Evolutionary conservation across 2,888 invertebrate genomes (phyloP).

Genomic region (Tubulanus polymorphus): DNA sequence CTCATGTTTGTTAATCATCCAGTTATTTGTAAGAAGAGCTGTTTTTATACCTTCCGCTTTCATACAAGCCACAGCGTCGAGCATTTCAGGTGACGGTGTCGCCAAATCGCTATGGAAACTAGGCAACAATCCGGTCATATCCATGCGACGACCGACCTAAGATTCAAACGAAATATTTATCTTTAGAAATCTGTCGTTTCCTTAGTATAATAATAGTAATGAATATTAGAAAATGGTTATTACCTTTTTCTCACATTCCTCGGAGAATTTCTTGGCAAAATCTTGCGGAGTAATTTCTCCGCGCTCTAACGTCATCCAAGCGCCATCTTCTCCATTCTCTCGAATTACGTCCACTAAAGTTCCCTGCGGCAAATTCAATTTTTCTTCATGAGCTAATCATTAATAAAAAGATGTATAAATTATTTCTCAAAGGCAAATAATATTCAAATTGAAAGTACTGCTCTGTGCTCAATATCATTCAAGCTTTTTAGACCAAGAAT

Average conservation of each 20-base stretch:
- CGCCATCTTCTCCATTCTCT: constrained; percentile 28
- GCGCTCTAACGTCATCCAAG: constrained; percentile 47
- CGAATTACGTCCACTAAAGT: constrained; percentile 41
- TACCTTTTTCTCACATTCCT: constrained; percentile 50
- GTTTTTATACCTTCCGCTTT: constrained; percentile 51
- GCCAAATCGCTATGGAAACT: constrained; percentile 11
- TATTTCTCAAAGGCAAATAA: no score
- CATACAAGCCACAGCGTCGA: constrained; percentile 45
- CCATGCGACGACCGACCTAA: not conserved
- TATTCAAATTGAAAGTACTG: no score
- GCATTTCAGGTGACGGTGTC: constrained; percentile 34
- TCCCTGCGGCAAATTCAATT: constrained; percentile 32
- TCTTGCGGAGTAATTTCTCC: constrained; percentile 48
- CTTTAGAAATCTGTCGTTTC: not conserved
- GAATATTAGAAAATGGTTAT: not conserved
- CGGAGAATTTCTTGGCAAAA: constrained; percentile 48
- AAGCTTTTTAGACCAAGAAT: constrained; percentile 1
- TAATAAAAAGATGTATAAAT: no score
- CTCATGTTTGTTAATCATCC: constrained; percentile 28
- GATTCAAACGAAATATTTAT: not conserved
- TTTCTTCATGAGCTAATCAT: constrained; percentile 38
- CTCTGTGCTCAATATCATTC: no score
- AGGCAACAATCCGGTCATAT: not conserved
- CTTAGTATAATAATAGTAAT: not conserved
- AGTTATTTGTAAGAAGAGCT: constrained; percentile 56